Conservation (phyloP, 2,888 invertebrate species). For the Drosophila kanekoi region DNA sequence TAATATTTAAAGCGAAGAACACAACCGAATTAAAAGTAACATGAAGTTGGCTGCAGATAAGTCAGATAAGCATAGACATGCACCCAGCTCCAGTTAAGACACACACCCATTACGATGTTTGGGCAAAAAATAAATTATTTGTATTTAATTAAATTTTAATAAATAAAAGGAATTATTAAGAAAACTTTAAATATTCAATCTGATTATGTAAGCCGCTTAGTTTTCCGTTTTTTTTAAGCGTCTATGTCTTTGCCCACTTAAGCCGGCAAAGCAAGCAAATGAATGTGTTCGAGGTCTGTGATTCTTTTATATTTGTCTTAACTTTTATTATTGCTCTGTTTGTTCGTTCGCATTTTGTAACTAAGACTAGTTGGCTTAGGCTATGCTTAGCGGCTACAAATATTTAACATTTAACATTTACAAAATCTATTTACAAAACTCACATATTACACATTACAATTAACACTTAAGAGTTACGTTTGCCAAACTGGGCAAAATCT, state of each 20-base stretch:
- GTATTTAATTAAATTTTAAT: neutral
- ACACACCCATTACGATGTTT: neutral
- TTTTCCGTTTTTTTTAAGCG: neutral
- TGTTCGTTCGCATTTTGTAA: constrained; percentile 73
- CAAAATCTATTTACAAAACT: constrained; percentile 70
- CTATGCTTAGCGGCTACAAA: constrained; percentile 65
- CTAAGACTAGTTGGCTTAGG: constrained; percentile 73
- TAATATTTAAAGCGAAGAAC: neutral
- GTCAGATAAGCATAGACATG: neutral
- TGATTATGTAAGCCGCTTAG: neutral
- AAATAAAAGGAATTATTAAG: neutral
- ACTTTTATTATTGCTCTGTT: constrained; percentile 62
- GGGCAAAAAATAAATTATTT: too few relatives aligned
- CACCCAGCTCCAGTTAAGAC: neutral
- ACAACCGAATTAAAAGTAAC: neutral
- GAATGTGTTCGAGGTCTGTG: constrained; percentile 2
- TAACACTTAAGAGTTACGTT: constrained; percentile 64
- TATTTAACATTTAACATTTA: constrained; percentile 72
- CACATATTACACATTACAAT: constrained; percentile 67
- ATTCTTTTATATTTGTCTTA: constrained; percentile 59
- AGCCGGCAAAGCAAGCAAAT: constrained; percentile 1
- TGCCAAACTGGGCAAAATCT: constrained; percentile 40
- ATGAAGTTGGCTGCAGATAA: neutral
- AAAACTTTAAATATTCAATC: neutral
- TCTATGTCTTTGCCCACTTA: too few relatives aligned